Evolutionary conservation across 2,888 invertebrate genomes (phyloP).

Genomic region (Agrilus mali): DNA sequence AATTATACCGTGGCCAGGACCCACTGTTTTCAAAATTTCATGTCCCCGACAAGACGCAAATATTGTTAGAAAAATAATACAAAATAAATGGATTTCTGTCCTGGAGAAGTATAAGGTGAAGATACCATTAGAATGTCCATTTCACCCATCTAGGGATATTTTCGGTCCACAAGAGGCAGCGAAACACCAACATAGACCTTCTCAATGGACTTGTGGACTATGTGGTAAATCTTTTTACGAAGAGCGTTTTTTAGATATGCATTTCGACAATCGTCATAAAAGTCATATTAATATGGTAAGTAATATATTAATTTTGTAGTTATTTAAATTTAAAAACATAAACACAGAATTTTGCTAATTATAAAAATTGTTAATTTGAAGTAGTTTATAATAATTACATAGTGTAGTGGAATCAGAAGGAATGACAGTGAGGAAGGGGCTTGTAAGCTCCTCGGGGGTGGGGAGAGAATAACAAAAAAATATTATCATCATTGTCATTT

Average conservation of each 20-base stretch:
- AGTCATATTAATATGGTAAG: conserved; percentile 69
- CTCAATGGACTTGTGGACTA: conserved; percentile 82
- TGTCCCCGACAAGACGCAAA: conserved; percentile 82
- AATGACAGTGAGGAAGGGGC: too few species aligned
- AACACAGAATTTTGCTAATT: not conserved
- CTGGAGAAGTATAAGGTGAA: conserved; percentile 79
- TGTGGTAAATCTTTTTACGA: conserved; percentile 88
- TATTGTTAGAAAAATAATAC: conserved; percentile 74
- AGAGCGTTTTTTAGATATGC: conserved; percentile 74
- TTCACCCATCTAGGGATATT: conserved; percentile 77
- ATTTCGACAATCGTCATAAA: conserved; percentile 81
- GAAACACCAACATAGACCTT: conserved; percentile 72
- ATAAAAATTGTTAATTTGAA: too few species aligned
- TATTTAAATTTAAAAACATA: conserved; percentile 1
- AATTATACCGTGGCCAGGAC: conserved; percentile 80
- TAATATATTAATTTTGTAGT: not conserved
- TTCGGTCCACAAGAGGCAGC: conserved; percentile 78
- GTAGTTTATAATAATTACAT: conserved; percentile 3
- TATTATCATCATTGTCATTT: too few species aligned
- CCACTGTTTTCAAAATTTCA: conserved; percentile 74
- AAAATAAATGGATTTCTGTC: conserved; percentile 85
- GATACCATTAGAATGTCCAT: conserved; percentile 78
- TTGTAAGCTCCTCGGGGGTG: too few species aligned
- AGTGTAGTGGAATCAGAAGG: too few species aligned
- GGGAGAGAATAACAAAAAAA: too few species aligned